A percentile compares a stretch with the other conserved stretches of the same genome.
Conservation (phyloP, 2,888 invertebrate species). For the Ptychoptera albimana region DNA sequence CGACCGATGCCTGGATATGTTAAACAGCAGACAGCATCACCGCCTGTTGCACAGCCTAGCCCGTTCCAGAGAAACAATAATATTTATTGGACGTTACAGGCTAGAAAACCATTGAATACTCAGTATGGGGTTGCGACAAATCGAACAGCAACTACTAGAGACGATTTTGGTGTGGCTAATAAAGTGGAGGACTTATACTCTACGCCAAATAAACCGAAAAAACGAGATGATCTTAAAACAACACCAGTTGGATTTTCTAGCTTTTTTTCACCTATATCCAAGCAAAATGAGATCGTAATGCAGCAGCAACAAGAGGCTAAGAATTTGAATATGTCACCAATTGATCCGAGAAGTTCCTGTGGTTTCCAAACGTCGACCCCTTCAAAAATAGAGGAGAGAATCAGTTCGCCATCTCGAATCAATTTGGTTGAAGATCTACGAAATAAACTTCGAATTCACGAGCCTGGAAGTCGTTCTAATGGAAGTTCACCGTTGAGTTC, state of each 20-base stretch:
- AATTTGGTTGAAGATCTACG: slow-evolving; percentile 56
- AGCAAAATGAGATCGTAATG: not conserved
- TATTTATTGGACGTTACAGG: slow-evolving; percentile 43
- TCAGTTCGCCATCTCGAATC: slow-evolving; percentile 1
- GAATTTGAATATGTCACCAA: slow-evolving; percentile 46
- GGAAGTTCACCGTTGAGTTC: slow-evolving; percentile 37
- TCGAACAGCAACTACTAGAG: slow-evolving; percentile 9
- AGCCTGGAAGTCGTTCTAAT: slow-evolving; percentile 24
- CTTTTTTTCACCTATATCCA: slow-evolving; percentile 14
- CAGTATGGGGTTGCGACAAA: not conserved
- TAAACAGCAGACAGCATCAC: no score
- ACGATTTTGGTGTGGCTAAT: slow-evolving; percentile 9
- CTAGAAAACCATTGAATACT: slow-evolving; percentile 9
- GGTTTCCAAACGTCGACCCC: slow-evolving; percentile 55
- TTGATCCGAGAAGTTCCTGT: slow-evolving; percentile 43
- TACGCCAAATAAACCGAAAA: slow-evolving; percentile 18
- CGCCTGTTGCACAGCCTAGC: not conserved
- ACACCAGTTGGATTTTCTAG: slow-evolving; percentile 14
- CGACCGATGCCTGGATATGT: no score
- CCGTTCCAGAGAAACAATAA: slow-evolving; percentile 31
- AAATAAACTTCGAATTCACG: slow-evolving; percentile 9
- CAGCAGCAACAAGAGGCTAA: slow-evolving; percentile 21
- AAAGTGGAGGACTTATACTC: slow-evolving; percentile 26
- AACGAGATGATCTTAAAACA: slow-evolving; percentile 10
- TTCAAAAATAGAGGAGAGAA: slow-evolving; percentile 25